Evolutionary conservation across 2,113 vertebrate genomes (phyloP), one percentile per base, ranked within the genome.

Genomic region (Typhlomys cinereus): DNA sequence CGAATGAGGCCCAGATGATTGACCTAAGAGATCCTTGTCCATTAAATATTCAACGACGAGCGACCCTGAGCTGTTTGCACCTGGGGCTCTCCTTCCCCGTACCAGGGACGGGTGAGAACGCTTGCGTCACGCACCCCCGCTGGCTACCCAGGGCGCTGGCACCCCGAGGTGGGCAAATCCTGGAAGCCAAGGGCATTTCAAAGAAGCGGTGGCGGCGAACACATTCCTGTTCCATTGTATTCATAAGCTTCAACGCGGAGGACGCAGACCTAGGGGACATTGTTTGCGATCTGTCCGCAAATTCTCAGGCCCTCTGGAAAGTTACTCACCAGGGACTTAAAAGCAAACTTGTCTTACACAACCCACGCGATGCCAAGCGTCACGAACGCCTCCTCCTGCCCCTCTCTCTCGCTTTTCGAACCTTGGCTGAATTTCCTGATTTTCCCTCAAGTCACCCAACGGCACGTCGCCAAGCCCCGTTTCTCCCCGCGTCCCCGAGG

Each of bases 281-380:
- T 54, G 59, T 52, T 59, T 10, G 50, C 57, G 69, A 21, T 69
- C 39, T 91, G 75, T 52, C 74, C 41, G 64, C 50, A 90, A 92
- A 83, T 92, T 92, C 75, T 71, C 75, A 41, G 84, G 81, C 61
- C 13, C 29, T 0, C 48, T 0, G 10, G 31, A 44, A 90, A 95
- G 84, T 84, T 91, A 90, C 75, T 36, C 73, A 76, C 50, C 14
- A 29, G 82, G 74, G 67, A 92, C 78, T 95, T 66, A 41, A 93
- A 71, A 89, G 71, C 59, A 31, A 44, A 80, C 76, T 7, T 8
- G 57, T 64, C 64, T 69, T 62, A 17, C 2, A 41, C 69, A 29
- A 27, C 85, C 71, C 29, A 27, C 0, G 0, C 27, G 79, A 52
- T 11, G 83, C 79, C 73, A 14, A 59, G 31, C 31, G 34, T 34